phyloP scores from a whole-genome alignment of 2,888 invertebrate species.

The Hypomecis punctinalis region DNA sequence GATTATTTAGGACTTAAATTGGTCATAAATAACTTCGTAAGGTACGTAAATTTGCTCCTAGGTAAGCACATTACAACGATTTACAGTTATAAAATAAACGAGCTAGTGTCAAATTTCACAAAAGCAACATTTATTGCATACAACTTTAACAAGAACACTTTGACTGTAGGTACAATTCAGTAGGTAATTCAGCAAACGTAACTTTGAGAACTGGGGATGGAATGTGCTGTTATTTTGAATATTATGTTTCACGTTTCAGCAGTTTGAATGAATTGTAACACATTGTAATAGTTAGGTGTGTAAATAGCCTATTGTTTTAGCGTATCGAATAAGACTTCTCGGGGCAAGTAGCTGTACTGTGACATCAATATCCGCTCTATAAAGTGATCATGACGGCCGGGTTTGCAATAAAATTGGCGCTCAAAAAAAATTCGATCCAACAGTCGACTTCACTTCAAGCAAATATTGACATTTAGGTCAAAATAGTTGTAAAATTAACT shows the following conservation, averaged over 20 bases:
- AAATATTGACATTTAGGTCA: slow-evolving; percentile 61
- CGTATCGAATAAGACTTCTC: slow-evolving; percentile 5
- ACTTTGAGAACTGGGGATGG: slow-evolving; percentile 42
- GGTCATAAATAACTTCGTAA: too few species aligned
- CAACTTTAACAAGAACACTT: slow-evolving; percentile 38
- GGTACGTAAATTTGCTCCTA: too few species aligned
- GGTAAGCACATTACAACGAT: not conserved
- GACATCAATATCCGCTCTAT: slow-evolving; percentile 59
- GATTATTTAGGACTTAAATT: too few species aligned
- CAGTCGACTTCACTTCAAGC: slow-evolving; percentile 45
- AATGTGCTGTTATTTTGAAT: slow-evolving; percentile 31
- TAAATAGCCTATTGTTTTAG: slow-evolving; percentile 62
- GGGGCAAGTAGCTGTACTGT: slow-evolving; percentile 54
- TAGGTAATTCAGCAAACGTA: slow-evolving; percentile 45
- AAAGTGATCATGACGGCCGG: slow-evolving; percentile 45
- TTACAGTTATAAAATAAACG: not conserved
- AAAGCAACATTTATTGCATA: slow-evolving; percentile 19
- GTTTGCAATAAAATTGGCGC: slow-evolving; percentile 50
- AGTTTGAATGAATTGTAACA: slow-evolving; percentile 50
- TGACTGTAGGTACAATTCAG: slow-evolving; percentile 4
- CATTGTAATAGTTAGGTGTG: slow-evolving; percentile 45
- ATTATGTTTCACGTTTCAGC: slow-evolving; percentile 50
- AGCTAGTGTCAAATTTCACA: slow-evolving; percentile 14
- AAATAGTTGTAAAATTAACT: slow-evolving; percentile 70
- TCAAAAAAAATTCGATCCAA: slow-evolving; percentile 36